A percentile compares a stretch with the other conserved stretches of the same genome.
Conservation (phyloP, 2,113 vertebrate genomes). For the Ceyx melanurus region DNA sequence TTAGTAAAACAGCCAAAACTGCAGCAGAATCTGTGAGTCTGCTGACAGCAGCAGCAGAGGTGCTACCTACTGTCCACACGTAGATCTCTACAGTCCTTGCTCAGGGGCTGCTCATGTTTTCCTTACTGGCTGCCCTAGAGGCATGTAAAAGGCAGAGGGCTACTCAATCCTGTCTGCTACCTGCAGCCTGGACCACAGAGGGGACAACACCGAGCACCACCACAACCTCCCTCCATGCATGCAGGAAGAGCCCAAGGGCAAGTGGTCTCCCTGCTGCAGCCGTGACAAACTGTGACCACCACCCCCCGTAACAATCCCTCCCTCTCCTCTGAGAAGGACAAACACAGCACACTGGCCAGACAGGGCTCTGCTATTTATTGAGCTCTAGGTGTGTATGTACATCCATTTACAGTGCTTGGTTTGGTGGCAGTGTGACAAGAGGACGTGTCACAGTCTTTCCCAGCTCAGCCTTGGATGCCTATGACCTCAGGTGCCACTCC, state of each 20-base stretch:
- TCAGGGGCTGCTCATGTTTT: fast-evolving
- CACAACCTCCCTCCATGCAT: neutral
- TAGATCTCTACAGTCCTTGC: neutral
- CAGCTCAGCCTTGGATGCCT: neutral
- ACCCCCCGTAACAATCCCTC: neutral
- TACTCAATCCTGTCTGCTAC: neutral
- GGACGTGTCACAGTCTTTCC: neutral
- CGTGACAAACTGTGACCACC: neutral
- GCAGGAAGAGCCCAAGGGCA: neutral
- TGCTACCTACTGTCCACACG: neutral
- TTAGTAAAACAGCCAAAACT: neutral
- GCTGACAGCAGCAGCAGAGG: neutral
- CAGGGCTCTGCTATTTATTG: constrained; percentile 46
- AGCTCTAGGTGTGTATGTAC: constrained; percentile 24
- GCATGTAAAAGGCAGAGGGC: fast-evolving
- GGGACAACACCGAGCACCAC: neutral
- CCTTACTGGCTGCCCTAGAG: neutral
- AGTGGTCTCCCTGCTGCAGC: neutral
- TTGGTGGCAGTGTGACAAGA: neutral
- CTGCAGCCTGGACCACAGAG: neutral
- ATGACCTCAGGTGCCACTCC: neutral
- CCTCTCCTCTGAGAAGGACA: neutral
- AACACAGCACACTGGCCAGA: neutral
- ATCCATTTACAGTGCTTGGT: constrained; percentile 23
- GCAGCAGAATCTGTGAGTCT: neutral